Evolutionary conservation across 2,888 invertebrate genomes (phyloP), one percentile per base, ranked within the genome.

Genomic region (Andrena camellia): DNA sequence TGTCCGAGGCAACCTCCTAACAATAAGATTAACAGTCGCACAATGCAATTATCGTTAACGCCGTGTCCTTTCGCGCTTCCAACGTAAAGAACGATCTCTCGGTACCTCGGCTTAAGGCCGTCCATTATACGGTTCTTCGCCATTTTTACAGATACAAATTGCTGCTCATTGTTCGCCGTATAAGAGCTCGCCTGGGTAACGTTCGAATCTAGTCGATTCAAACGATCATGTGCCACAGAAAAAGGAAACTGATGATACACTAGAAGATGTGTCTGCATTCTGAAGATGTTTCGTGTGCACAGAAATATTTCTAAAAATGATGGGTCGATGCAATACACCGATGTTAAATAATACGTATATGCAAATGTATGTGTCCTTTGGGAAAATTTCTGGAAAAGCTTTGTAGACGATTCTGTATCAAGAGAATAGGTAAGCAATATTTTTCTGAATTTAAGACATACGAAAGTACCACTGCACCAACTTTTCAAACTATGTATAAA

Each of bases 41-140:
- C 73, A 68, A 81, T 84, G 74, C 78, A 81, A 81, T 85, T 85
- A 78, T 81, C 84, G 62, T 63, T 78, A 82, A 78, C 59, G n/a
- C 8, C 23, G 33, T 74, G 66, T 81, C 75, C 75, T 76, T 81
- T 85, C 77, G 57, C 29, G 71, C 60, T 50, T 42, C 52, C 52
- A 60, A 69, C 26, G 13, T 42, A 70, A 48, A 57, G 48, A 78
- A 78, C 68, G 66, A 54, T 75, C 62, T 52, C 60, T 33, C 54
- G 0, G 20, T 13, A 50, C 3, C n/a, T 54, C 23, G 31, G 31
- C 57, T 48, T 33, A 62, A 63, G 66, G 62, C 59, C 23, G 8
- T 70, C 62, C 70, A 84, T 84, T 82, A 84, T 66, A 42, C 48
- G 69, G 66, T 68, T 52, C 68, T 71, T 77, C 54, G 64, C 60